These are phyloP conservation scores for Habropoda laboriosa DNA, from an alignment of 1,140 invertebrate genomes.

Conservation along the genomic window DNA sequence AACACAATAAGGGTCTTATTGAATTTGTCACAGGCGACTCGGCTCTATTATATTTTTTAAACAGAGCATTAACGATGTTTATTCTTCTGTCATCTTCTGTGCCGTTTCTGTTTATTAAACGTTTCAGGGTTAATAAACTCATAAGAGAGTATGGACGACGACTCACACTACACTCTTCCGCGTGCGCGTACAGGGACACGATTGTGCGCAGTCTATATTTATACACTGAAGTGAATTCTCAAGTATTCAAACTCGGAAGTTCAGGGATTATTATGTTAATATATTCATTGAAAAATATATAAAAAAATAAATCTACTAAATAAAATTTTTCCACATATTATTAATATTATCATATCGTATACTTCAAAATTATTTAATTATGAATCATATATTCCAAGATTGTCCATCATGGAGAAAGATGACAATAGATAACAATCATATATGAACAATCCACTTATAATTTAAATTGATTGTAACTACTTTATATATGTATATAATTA, in stretches of 20 bases:
- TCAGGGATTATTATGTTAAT: too few relatives aligned
- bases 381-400: too few relatives aligned
- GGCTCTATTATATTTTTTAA: neutral
- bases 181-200: too few relatives aligned
- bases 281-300: too few relatives aligned
- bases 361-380: too few relatives aligned
- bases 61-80: slow-evolving; percentile 80
- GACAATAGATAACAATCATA: too few relatives aligned
- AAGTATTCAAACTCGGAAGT: neutral
- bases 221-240: neutral
- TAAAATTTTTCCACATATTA: too few relatives aligned
- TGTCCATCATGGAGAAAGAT: too few relatives aligned
- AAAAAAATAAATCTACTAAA: too few relatives aligned
- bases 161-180: neutral
- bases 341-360: too few relatives aligned
- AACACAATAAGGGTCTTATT: neutral
- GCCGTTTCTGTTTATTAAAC: slow-evolving; percentile 71
- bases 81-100: slow-evolving; percentile 87
- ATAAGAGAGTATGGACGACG: slow-evolving; percentile 70
- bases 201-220: slow-evolving; percentile 37
- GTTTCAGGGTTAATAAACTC: slow-evolving; percentile 83
- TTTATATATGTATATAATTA: neutral
- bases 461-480: too few relatives aligned
- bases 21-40: neutral
- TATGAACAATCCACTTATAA: too few relatives aligned